These are phyloP conservation scores for Sardina pilchardus DNA, from an alignment of 2,113 vertebrate species.

Conservation along the genomic window DNA sequence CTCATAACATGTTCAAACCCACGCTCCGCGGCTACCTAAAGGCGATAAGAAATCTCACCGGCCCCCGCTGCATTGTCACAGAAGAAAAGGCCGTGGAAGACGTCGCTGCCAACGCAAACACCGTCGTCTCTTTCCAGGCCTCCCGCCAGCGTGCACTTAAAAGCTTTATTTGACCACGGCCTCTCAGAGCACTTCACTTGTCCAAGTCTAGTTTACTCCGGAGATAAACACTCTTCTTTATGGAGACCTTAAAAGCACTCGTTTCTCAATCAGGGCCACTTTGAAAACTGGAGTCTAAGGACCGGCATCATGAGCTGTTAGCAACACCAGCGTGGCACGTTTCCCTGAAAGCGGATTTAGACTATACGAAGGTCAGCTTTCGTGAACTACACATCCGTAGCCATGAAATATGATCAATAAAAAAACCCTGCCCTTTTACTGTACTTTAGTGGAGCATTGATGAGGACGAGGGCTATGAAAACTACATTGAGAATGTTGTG, in stretches of 20 bases:
- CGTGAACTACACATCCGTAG: neutral
- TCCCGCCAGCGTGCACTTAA: neutral
- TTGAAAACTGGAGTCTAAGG: neutral
- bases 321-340: neutral
- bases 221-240: neutral
- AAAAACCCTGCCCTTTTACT: neutral
- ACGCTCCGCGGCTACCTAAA: neutral
- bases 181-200: neutral
- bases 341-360: neutral
- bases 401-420: constrained; percentile 1
- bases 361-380: neutral
- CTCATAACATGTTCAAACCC: neutral
- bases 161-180: neutral
- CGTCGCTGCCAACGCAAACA: neutral
- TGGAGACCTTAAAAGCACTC: constrained; percentile 1
- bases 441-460: neutral
- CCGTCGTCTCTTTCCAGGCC: neutral
- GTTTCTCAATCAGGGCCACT: neutral
- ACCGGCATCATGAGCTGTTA: neutral
- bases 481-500: neutral
- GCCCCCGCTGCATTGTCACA: neutral
- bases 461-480: neutral
- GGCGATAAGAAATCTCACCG: neutral
- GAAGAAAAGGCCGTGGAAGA: neutral
- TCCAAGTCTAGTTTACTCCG: neutral